phyloP scores from a whole-genome alignment of 2,797 vertebrate genomes.

The Tamandua tetradactyla region DNA sequence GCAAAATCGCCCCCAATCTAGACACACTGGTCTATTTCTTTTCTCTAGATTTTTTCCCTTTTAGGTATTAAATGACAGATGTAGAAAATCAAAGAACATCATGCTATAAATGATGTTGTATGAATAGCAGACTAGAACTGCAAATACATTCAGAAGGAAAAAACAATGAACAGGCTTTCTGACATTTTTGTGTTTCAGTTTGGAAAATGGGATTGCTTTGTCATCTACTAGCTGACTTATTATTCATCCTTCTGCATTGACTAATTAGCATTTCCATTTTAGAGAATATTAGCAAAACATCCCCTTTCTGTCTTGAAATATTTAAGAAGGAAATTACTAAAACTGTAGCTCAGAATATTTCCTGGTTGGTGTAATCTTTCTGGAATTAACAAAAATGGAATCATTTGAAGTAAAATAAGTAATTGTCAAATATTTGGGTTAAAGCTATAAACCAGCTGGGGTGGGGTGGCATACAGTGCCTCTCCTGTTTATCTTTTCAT shows the following conservation, averaged over 20 bases:
- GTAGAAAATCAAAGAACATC: neutral
- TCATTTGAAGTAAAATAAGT: conserved; percentile 20
- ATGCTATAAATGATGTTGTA: neutral
- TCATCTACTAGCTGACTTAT: neutral
- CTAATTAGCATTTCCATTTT: neutral
- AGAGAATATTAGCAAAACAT: conserved; percentile 4
- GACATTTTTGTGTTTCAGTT: conserved; percentile 7
- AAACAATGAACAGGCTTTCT: neutral
- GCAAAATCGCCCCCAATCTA: neutral
- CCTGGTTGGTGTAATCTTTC: neutral
- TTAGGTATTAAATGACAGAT: neutral
- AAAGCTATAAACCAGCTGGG: neutral
- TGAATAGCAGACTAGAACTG: neutral
- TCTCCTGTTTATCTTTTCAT: neutral
- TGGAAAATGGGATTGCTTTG: neutral
- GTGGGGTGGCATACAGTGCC: neutral
- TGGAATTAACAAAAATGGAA: neutral
- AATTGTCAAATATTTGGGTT: neutral
- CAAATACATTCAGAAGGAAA: neutral
- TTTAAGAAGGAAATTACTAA: conserved; percentile 50
- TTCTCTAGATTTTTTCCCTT: neutral
- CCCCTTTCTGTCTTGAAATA: neutral
- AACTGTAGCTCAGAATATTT: neutral
- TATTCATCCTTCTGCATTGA: neutral
- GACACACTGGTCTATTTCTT: neutral